Evolutionary conservation across 2,113 vertebrate genomes (phyloP), one percentile per base, ranked within the genome.

Genomic region (Oryzias celebensis): DNA sequence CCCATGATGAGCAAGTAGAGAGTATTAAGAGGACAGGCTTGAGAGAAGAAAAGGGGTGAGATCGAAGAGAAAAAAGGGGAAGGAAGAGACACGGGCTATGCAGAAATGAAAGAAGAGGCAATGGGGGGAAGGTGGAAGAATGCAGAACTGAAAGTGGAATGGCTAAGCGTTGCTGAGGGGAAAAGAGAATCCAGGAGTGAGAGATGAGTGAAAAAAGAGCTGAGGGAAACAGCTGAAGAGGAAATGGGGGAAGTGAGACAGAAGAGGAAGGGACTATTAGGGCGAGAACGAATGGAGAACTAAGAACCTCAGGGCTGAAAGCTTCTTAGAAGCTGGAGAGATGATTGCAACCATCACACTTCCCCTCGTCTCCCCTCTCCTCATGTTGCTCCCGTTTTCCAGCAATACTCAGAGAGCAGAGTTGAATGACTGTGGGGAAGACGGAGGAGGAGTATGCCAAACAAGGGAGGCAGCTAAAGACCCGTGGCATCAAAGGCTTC

Each of bases 131-230:
- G 65, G 41, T 20, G 58, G 64, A 55, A 58, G 58, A 58, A 65
- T 10, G 54, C 28, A 44, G 51, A 60, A 68, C 49, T 65, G 77
- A 78, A 84, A 75, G 81, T 58, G 65, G 75, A 88, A 80, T 80
- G 61, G 67, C 53, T 72, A 77, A 86, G 78, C 74, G 73, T 75
- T 69, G 73, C 80, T 85, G 74, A 85, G 77, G 80, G 78, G 75
- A 66, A 62, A 65, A 52, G 7, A 58, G 71, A 58, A 54, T 58
- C 65, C 47, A 58, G 78, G 61, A 83, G 76, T 65, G 51, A 73
- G 31, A 84, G 73, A 87, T 76, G 79, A 81, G 67, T 58, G 20
- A 57, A 74, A 73, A 66, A 51, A 56, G 24, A 54, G 60, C 58
- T 51, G 55, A 53, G 63, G 43, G 54, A 75, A 66, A 57, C 44